A percentile compares a stretch with the other conserved stretches of the same genome.
These are phyloP conservation scores for Eufriesea mexicana DNA, from an alignment of 1,140 invertebrate genomes.

Conservation along the genomic window DNA sequence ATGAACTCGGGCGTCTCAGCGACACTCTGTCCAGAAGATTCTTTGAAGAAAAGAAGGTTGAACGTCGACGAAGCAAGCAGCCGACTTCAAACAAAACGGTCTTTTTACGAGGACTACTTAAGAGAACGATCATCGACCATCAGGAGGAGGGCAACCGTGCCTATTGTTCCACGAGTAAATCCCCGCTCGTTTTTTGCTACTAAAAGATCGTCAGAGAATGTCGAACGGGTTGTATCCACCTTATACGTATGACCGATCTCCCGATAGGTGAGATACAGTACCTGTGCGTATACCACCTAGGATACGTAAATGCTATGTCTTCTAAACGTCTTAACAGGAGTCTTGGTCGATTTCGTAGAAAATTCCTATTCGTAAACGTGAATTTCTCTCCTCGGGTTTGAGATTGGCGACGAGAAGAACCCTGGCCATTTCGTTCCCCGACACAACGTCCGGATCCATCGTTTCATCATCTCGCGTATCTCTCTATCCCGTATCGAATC, in stretches of 20 bases:
- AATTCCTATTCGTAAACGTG: conserved; percentile 58
- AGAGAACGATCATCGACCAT: conserved; percentile 35
- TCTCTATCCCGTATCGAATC: not conserved
- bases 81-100: conserved; percentile 35
- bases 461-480: not conserved
- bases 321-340: conserved; percentile 56
- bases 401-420: conserved; percentile 1
- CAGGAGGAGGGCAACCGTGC: conserved; percentile 20
- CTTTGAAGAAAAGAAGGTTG: conserved; percentile 9
- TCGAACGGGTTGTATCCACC: not conserved
- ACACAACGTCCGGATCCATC: not conserved
- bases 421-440: not conserved
- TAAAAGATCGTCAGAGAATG: conserved; percentile 4
- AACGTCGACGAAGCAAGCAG: not conserved
- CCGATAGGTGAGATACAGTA: not conserved
- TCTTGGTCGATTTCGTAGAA: conserved; percentile 70
- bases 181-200: conserved; percentile 5
- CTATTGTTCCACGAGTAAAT: conserved; percentile 39
- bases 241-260: not conserved
- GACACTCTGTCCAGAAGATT: not conserved
- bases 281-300: conserved; percentile 34
- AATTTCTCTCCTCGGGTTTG: not conserved
- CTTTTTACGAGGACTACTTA: conserved; percentile 12
- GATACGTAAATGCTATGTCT: conserved; percentile 46
- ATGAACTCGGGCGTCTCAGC: not conserved